Percentiles rank a stretch among this genome's conserved stretches.
These are phyloP conservation scores for Hemithea aestivaria DNA, from an alignment of 2,888 invertebrate genomes.

Conservation along the genomic window DNA sequence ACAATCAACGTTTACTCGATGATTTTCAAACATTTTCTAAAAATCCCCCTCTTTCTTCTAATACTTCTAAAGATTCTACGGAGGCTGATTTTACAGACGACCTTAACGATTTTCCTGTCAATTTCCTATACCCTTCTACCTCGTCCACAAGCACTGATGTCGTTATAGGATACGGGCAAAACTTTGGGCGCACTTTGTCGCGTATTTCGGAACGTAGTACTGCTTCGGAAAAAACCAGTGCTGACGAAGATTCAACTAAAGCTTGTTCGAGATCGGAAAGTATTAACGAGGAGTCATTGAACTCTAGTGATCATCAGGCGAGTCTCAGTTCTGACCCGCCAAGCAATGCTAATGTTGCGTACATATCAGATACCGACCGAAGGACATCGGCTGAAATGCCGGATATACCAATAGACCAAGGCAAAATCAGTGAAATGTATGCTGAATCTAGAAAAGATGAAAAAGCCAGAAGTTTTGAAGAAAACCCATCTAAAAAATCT, in stretches of 20 bases:
- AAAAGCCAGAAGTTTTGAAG: slow-evolving; percentile 45
- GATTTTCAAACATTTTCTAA: slow-evolving; percentile 73
- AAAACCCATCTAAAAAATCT: slow-evolving; percentile 39
- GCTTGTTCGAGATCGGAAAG: slow-evolving; percentile 91
- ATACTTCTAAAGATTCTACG: slow-evolving; percentile 75
- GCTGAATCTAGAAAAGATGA: slow-evolving; percentile 73
- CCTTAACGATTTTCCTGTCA: slow-evolving; percentile 85
- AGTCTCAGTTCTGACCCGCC: slow-evolving; percentile 92
- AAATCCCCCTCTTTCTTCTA: slow-evolving; percentile 69
- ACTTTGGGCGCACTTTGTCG: slow-evolving; percentile 89
- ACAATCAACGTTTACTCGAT: slow-evolving; percentile 66
- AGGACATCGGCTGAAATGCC: slow-evolving; percentile 92
- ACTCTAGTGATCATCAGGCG: slow-evolving; percentile 91
- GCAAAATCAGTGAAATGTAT: slow-evolving; percentile 79
- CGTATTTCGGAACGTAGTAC: slow-evolving; percentile 93
- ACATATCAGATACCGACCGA: slow-evolving; percentile 88
- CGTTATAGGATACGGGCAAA: slow-evolving; percentile 84
- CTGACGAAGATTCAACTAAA: slow-evolving; percentile 91
- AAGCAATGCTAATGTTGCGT: slow-evolving; percentile 84
- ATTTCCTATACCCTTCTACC: slow-evolving; percentile 85
- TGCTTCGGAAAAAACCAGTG: slow-evolving; percentile 92
- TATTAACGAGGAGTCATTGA: slow-evolving; percentile 89
- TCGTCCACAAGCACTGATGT: slow-evolving; percentile 83
- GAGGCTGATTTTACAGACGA: slow-evolving; percentile 87
- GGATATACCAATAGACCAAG: slow-evolving; percentile 88